Conservation (phyloP, 1,140 invertebrate species). For the Globodera rostochiensis region DNA sequence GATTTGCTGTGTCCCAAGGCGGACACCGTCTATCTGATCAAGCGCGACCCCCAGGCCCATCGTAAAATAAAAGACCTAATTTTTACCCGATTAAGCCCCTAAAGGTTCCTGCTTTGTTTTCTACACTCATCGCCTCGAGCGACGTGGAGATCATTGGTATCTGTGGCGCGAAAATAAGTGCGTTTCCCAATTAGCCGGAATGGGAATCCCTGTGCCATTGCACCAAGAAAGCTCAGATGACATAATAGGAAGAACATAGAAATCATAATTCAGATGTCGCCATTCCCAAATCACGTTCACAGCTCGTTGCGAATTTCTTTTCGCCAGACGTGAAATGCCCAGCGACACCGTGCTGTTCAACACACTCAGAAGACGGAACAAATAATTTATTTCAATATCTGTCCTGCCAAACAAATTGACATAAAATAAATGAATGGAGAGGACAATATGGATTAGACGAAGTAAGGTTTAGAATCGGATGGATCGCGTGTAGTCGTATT, state of each 20-base stretch:
- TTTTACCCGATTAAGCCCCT: not conserved
- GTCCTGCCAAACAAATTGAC: too few relatives aligned
- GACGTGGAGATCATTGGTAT: constrained; percentile 56
- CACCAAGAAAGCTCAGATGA: too few relatives aligned
- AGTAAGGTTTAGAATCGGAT: constrained; percentile 76
- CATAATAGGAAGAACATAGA: constrained; percentile 16
- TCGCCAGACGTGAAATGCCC: constrained; percentile 47
- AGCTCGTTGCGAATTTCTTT: constrained; percentile 57
- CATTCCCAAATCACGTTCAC: constrained; percentile 58
- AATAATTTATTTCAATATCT: not conserved
- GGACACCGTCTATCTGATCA: constrained; percentile 62
- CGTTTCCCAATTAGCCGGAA: not conserved
- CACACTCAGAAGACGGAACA: constrained; percentile 1
- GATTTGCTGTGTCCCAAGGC: constrained; percentile 57
- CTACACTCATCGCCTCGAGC: constrained; percentile 57
- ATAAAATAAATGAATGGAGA: too few relatives aligned
- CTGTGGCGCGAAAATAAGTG: constrained; percentile 58
- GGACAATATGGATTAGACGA: too few relatives aligned
- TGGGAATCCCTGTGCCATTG: too few relatives aligned
- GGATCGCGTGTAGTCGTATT: constrained; percentile 98
- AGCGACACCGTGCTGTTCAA: constrained; percentile 52
- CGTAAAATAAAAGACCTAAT: constrained; percentile 19
- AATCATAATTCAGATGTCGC: constrained; percentile 49
- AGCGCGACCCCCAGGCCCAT: constrained; percentile 56
- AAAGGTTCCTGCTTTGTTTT: constrained; percentile 54